A percentile compares a stretch with the other conserved stretches of the same genome.
Evolutionary conservation across 2,113 vertebrate genomes (phyloP).

Genomic region (Otus sunia): DNA sequence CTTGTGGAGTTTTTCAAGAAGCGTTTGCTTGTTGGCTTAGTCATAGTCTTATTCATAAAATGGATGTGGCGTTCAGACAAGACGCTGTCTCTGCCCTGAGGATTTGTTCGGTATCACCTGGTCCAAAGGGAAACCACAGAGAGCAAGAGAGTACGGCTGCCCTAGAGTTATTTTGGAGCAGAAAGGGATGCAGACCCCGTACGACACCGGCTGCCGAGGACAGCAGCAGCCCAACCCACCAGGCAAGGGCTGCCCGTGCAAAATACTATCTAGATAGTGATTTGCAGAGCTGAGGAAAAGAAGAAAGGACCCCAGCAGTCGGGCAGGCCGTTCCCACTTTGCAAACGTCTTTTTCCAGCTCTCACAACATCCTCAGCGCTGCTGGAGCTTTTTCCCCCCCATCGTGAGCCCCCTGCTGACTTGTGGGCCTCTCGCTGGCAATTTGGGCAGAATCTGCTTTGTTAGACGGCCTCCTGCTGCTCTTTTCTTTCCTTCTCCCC

Average conservation of each 20-base stretch:
- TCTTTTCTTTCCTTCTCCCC: conserved; percentile 28
- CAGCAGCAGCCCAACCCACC: neutral
- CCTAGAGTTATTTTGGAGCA: rapidly evolving
- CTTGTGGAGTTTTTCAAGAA: neutral
- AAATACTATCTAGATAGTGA: neutral
- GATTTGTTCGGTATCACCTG: neutral
- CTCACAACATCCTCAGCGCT: neutral
- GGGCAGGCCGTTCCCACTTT: neutral
- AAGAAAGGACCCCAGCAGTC: neutral
- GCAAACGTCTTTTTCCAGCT: neutral
- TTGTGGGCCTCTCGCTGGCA: conserved; percentile 29
- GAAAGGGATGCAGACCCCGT: neutral
- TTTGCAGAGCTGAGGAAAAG: neutral
- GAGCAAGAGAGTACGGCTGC: neutral
- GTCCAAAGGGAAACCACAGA: rapidly evolving
- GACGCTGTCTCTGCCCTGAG: rapidly evolving
- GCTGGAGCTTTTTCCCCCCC: neutral
- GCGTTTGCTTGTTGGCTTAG: rapidly evolving
- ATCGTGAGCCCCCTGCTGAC: neutral
- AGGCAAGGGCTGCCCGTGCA: neutral
- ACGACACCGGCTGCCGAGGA: rapidly evolving
- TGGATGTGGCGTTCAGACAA: rapidly evolving
- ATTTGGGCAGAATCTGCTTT: conserved; percentile 56
- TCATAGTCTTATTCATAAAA: neutral
- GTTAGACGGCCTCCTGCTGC: conserved; percentile 48